Evolutionary conservation across 2,797 vertebrate genomes (phyloP), one percentile per base, ranked within the genome.

Genomic region (Denticeps clupeoides): DNA sequence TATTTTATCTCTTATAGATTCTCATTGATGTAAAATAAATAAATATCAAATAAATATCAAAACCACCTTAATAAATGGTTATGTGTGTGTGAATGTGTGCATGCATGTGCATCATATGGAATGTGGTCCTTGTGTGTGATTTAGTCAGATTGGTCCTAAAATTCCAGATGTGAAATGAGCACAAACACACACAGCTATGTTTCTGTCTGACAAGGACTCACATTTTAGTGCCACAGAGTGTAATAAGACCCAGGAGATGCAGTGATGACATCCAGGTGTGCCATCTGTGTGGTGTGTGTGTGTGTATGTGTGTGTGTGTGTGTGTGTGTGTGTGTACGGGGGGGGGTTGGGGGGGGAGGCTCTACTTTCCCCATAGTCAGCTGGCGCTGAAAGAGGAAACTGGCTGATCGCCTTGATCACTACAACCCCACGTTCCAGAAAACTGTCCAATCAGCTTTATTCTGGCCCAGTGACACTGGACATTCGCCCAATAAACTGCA

Each of bases 171-270:
- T 24, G 43, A 11, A 9, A 26, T 43, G 32, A 11, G 38, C 11
- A 28, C 28, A 47, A 24, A 43, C 41, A 48, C 38, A 16, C 45
- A 48, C 27, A 18, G n/a, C n/a, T n/a, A n/a, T n/a, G n/a, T n/a
- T n/a, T n/a, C n/a, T n/a, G n/a, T n/a, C n/a, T n/a, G n/a, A n/a
- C n/a, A 11, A 21, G 35, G 18, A 35, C 4, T 18, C 35, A 21
- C 18, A 18, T 10, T 19, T 38, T 21, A 21, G 18, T 9, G 35
- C 35, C 35, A 5, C 35, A 38, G 35, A 19, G 38, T 38, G 35
- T 9, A 19, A 9, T 18, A 10, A 38, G 35, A 2, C 16, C 12
- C 35, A 21, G 18, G 35, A 35, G 12, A 12, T 11, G 35, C 35
- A 9, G 35, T 19, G 10, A 38, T 38, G 4, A 10, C 3, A 38